Base-by-base conservation (phyloP, 2,113 vertebrate genomes). In the Natator depressus region DNA sequence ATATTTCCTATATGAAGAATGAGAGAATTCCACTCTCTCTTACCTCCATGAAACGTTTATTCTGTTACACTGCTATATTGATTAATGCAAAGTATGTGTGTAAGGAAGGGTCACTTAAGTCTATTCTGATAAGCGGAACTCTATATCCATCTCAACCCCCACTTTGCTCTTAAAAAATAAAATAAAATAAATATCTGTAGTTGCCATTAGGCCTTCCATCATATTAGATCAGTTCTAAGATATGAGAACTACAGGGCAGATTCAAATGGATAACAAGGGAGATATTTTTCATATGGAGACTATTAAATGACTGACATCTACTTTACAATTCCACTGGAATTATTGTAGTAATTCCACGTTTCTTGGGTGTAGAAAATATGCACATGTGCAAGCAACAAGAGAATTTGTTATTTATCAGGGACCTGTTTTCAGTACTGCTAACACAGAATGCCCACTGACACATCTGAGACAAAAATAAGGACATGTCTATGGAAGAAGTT, bases 1-100 rank as follows among this genome's bases (percentile, higher is more conserved):
- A 72, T 65, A 90, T 93, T 96, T 96, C 80, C 89, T 95, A 92
- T 93, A 89, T 75, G 65, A 75, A 94, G 85, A 86, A 96, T 80
- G 93, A 82, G 89, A 97, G 42, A 62, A 62, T 62, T 62, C 29
- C 59, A 62, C 59, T 62, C 11, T 62, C 29, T 57, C 59, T 62
- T 62, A 16, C 27, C 59, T 29, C 29, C 29, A 62, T 62, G 59
- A 62, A 62, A 62, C 12, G 27, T 5, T 42, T 42, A 42, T 42
- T 42, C 42, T 42, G 29, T 35, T 31, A 62, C 35, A 35, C 6
- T 4, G 59, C 29, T 62, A 62, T 62, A 62, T 14, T 31, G 13
- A 62, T 35, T 62, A 62, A 62, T 35, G 59, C 59, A 62, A 62
- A 31, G 29, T 62, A 31, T 62, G 59, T 62, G 59, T 35, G 13